Percentiles rank a stretch among this genome's conserved stretches.
These are phyloP conservation scores for Bacillus rossius DNA, from an alignment of 1,140 invertebrate genomes.

Conservation along the genomic window DNA sequence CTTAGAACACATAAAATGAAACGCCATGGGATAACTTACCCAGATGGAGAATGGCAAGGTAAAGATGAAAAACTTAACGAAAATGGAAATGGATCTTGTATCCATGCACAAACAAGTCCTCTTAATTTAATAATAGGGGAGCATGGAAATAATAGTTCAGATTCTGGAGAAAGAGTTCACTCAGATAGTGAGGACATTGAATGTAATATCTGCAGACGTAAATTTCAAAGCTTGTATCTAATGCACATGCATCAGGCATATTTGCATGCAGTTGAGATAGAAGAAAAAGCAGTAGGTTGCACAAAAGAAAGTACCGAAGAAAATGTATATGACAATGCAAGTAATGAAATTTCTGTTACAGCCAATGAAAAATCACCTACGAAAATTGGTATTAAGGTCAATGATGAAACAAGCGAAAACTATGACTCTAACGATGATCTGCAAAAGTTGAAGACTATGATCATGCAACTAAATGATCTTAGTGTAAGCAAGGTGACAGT, in stretches of 20 bases:
- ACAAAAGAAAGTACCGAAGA: constrained; percentile 36
- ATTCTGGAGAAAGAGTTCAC: constrained; percentile 22
- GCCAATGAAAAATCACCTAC: constrained; percentile 35
- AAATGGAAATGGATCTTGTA: constrained; percentile 41
- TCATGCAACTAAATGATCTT: constrained; percentile 77
- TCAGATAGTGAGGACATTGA: constrained; percentile 42
- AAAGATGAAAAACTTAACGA: constrained; percentile 41
- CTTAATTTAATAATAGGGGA: constrained; percentile 57
- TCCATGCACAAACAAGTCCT: constrained; percentile 47
- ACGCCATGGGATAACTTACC: constrained; percentile 63
- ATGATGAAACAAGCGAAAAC: background rate
- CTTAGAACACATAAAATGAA: constrained; percentile 86
- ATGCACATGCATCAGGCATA: constrained; percentile 49
- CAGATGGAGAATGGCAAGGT: constrained; percentile 43
- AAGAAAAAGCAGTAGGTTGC: constrained; percentile 43
- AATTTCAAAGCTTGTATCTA: constrained; percentile 49
- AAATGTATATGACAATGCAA: constrained; percentile 22
- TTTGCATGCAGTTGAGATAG: constrained; percentile 23
- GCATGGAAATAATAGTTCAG: constrained; percentile 23
- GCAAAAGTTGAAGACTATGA: constrained; percentile 87
- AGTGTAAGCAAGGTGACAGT: constrained; percentile 48
- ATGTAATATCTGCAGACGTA: constrained; percentile 49
- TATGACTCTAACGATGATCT: constrained; percentile 63
- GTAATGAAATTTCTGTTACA: constrained; percentile 38
- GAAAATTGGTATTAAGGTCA: background rate